A percentile compares a stretch with the other conserved stretches of the same genome.
phyloP scores from a whole-genome alignment of 2,888 invertebrate genomes.

The Micropterix aruncella region DNA sequence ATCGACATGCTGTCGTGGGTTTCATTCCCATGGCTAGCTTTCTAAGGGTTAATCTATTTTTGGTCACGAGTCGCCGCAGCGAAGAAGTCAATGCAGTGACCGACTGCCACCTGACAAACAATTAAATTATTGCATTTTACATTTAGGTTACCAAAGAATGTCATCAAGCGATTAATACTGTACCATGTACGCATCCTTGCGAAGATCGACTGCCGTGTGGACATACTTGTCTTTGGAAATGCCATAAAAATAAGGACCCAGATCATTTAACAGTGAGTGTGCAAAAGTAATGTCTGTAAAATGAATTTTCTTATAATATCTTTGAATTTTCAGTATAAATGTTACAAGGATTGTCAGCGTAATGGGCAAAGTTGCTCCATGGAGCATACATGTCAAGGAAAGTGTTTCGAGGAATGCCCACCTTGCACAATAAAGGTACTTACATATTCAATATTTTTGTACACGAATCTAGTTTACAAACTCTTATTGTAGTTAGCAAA shows the following conservation, averaged over 20 bases:
- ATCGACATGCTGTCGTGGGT: no score
- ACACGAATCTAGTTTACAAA: no score
- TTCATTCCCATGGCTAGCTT: no score
- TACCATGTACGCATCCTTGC: slow-evolving; percentile 32
- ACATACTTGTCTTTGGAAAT: slow-evolving; percentile 40
- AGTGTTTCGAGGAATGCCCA: slow-evolving; percentile 35
- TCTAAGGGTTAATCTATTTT: no score
- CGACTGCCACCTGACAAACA: no score
- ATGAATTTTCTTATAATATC: neutral
- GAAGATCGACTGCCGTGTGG: slow-evolving; percentile 42
- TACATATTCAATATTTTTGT: no score
- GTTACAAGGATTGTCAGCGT: slow-evolving; percentile 21
- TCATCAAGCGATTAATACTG: slow-evolving; percentile 8
- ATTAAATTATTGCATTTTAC: neutral
- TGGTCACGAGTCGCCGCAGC: slow-evolving; percentile 24
- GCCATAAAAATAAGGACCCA: slow-evolving; percentile 44
- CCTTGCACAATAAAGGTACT: neutral
- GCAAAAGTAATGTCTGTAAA: no score
- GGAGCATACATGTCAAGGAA: slow-evolving; percentile 30
- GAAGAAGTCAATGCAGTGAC: slow-evolving; percentile 20
- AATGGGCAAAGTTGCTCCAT: slow-evolving; percentile 29
- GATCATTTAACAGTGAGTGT: no score
- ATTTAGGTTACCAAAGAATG: neutral
- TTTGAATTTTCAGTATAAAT: neutral
- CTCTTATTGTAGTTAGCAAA: no score